Evolutionary conservation across 2,113 vertebrate species (phyloP).

Genomic region (Nothocercus nigrocapillus): DNA sequence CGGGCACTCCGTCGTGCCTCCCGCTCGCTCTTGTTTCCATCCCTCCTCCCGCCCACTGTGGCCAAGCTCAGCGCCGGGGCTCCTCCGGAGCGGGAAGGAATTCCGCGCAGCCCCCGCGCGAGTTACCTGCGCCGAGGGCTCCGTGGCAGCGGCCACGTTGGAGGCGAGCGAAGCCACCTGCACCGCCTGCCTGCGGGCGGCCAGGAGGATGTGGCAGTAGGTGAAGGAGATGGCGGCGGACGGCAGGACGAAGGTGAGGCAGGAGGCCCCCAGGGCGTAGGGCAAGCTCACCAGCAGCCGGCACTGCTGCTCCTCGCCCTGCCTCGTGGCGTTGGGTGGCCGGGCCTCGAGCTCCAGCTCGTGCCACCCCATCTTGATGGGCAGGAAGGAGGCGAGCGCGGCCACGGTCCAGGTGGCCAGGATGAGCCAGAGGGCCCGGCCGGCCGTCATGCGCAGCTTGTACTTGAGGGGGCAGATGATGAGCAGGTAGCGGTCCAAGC

Average conservation of each 20-base stretch:
- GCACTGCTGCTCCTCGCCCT: constrained; percentile 81
- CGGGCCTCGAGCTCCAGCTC: constrained; percentile 73
- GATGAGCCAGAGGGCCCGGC: constrained; percentile 87
- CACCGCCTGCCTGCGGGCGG: constrained; percentile 87
- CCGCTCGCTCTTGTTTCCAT: too few species aligned
- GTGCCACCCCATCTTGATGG: constrained; percentile 96
- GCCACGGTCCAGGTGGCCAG: constrained; percentile 91
- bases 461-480: constrained; percentile 95
- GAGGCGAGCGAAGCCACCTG: constrained; percentile 90
- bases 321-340: constrained; percentile 68
- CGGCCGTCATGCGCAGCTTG: constrained; percentile 93
- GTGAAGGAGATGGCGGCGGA: constrained; percentile 96
- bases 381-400: constrained; percentile 90
- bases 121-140: constrained; percentile 76
- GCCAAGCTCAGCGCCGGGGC: too few species aligned
- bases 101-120: not conserved
- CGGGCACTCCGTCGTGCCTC: too few species aligned
- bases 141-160: constrained; percentile 60
- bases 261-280: constrained; percentile 91
- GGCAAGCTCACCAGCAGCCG: constrained; percentile 90
- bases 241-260: constrained; percentile 94
- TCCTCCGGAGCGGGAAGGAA: too few species aligned
- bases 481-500: constrained; percentile 95
- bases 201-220: constrained; percentile 93
- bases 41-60: too few species aligned